phyloP scores from a whole-genome alignment of 1,140 invertebrate genomes.

The Sitodiplosis mosellana region DNA sequence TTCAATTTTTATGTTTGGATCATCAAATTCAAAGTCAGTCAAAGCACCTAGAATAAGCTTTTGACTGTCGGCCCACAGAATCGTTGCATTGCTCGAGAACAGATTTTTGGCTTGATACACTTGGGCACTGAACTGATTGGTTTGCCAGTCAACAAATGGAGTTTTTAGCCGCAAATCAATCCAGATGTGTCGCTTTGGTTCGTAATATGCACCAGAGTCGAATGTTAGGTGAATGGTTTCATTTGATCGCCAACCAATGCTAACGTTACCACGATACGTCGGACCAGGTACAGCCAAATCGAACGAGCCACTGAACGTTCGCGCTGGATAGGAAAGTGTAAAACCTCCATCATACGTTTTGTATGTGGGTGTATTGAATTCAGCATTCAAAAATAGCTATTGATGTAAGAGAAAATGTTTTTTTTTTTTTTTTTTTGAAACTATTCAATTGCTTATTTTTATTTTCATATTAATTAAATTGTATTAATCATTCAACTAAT shows the following conservation, averaged over 20 bases:
- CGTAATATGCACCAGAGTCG: slow-evolving; percentile 17
- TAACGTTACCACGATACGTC: slow-evolving; percentile 27
- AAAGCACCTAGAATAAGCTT: slow-evolving; percentile 30
- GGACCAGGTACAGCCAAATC: slow-evolving; percentile 26
- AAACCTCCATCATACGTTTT: slow-evolving; percentile 40
- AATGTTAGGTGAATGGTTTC: slow-evolving; percentile 31
- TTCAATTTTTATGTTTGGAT: slow-evolving; percentile 24
- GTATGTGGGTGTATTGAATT: slow-evolving; percentile 24
- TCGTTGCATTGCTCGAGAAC: slow-evolving; percentile 19
- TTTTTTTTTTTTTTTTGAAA: too few relatives aligned
- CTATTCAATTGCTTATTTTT: too few relatives aligned
- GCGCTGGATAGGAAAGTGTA: slow-evolving; percentile 49
- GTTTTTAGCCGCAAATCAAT: slow-evolving; percentile 36
- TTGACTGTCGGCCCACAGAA: slow-evolving; percentile 38
- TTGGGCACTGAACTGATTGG: slow-evolving; percentile 36
- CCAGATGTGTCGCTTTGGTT: slow-evolving; percentile 19
- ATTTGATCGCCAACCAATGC: slow-evolving; percentile 34
- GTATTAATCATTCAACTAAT: too few relatives aligned
- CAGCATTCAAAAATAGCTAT: slow-evolving; percentile 2
- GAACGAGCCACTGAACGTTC: slow-evolving; percentile 42
- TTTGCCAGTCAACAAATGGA: slow-evolving; percentile 53
- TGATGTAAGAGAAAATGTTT: too few relatives aligned
- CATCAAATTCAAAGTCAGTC: slow-evolving; percentile 23
- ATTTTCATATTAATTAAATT: too few relatives aligned
- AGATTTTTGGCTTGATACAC: slow-evolving; percentile 17